Evolutionary conservation across 2,113 vertebrate genomes (phyloP).

Genomic region (Ptyas mucosa): DNA sequence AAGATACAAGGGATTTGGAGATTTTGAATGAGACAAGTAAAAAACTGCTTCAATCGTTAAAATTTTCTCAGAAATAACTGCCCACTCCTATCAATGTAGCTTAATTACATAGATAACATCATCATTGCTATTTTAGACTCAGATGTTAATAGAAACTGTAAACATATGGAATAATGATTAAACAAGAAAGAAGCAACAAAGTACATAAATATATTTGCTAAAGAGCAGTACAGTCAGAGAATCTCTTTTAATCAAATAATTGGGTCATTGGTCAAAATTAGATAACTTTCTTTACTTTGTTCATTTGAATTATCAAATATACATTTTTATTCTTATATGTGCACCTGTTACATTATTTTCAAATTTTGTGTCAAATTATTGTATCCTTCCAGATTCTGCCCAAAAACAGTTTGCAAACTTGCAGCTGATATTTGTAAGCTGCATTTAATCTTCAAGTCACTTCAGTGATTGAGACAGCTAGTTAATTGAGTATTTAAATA

Average conservation of each 20-base stretch:
- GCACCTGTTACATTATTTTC: background rate
- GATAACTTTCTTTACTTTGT: background rate
- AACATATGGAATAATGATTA: background rate
- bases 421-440: background rate
- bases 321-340: background rate
- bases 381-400: background rate
- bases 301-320: background rate
- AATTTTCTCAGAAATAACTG: background rate
- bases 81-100: background rate
- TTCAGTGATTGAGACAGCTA: background rate
- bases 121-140: background rate
- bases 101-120: background rate
- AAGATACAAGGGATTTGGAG: background rate
- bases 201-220: background rate
- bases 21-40: background rate
- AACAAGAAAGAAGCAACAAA: background rate
- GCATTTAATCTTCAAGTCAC: background rate
- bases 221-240: background rate
- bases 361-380: background rate
- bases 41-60: background rate
- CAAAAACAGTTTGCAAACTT: background rate
- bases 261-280: background rate
- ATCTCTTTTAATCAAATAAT: background rate
- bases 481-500: background rate
- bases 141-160: background rate